Evolutionary conservation across 2,888 invertebrate species (phyloP).

Genomic region (Euzophera pinguis): DNA sequence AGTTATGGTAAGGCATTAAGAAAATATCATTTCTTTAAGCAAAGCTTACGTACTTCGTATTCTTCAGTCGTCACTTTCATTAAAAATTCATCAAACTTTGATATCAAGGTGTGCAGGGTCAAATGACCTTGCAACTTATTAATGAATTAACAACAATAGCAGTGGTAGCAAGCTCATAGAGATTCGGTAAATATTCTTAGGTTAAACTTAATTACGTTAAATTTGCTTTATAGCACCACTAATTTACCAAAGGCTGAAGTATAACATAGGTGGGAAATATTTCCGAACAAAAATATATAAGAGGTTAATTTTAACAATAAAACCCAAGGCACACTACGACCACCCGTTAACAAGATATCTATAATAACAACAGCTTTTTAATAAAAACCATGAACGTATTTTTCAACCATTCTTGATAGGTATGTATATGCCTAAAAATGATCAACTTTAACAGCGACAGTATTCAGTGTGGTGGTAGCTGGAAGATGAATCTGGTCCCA

Average conservation of each 20-base stretch:
- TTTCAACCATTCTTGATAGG: too few relatives aligned
- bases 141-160: too few relatives aligned
- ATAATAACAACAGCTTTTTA: too few relatives aligned
- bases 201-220: slow-evolving; percentile 11
- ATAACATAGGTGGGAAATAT: slow-evolving; percentile 34
- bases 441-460: slow-evolving; percentile 94
- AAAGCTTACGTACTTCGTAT: slow-evolving; percentile 2
- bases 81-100: too few relatives aligned
- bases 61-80: not conserved
- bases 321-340: not conserved
- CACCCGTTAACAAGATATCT: too few relatives aligned
- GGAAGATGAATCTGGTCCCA: slow-evolving; percentile 93
- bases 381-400: too few relatives aligned
- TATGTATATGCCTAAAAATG: slow-evolving; percentile 84
- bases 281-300: slow-evolving; percentile 18
- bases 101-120: too few relatives aligned
- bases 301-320: not conserved
- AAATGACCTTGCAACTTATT: too few relatives aligned
- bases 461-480: slow-evolving; percentile 90
- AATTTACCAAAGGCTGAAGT: slow-evolving; percentile 25
- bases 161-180: slow-evolving; percentile 16
- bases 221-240: slow-evolving; percentile 31
- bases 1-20: slow-evolving; percentile 57
- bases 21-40: slow-evolving; percentile 24
- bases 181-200: slow-evolving; percentile 21